These are phyloP conservation scores for Dasyprocta punctata DNA, from an alignment of 2,113 vertebrate species.

Conservation along the genomic window DNA sequence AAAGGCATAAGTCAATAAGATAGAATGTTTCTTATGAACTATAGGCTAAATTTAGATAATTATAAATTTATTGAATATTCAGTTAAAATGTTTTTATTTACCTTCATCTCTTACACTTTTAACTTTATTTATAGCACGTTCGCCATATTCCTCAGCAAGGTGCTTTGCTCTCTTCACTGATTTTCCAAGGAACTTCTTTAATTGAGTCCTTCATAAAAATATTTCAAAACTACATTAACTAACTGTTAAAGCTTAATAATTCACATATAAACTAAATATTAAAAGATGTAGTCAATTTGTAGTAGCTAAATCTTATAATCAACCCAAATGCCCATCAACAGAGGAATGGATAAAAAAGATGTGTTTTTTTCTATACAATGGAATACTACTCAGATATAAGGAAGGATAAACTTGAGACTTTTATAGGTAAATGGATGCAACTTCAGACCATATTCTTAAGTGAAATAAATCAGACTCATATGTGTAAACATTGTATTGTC, in stretches of 20 bases:
- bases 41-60: conserved; percentile 30
- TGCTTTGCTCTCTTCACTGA: conserved; percentile 98
- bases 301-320: not conserved
- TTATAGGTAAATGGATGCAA: not conserved
- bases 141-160: conserved; percentile 97
- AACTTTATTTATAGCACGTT: conserved; percentile 98
- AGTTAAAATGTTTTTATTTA: conserved; percentile 75
- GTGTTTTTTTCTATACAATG: not conserved
- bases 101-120: conserved; percentile 99
- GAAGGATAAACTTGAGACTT: not conserved
- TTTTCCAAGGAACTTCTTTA: conserved; percentile 98
- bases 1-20: conserved; percentile 27
- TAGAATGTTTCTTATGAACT: conserved; percentile 33
- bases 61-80: conserved; percentile 27
- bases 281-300: not conserved
- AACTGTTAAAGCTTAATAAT: conserved; percentile 30
- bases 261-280: conserved; percentile 30
- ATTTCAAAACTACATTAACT: conserved; percentile 48
- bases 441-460: not conserved
- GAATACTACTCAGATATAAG: not conserved
- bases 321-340: not conserved
- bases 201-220: conserved; percentile 90
- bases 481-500: not conserved
- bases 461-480: not conserved
- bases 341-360: not conserved